phyloP scores from a whole-genome alignment of 2,888 invertebrate species.

The Alloplasta piceator region DNA sequence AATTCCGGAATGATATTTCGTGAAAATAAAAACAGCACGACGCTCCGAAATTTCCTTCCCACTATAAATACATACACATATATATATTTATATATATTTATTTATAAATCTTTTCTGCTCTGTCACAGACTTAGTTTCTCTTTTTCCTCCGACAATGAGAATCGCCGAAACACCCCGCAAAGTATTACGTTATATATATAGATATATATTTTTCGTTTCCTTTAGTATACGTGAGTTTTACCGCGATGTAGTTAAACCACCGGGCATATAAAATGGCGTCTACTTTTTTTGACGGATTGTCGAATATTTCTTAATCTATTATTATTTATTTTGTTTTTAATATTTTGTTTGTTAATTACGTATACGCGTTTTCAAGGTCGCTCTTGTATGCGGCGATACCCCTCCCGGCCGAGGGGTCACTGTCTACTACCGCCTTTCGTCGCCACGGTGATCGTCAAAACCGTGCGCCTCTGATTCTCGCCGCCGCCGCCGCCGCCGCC shows the following conservation, averaged over 20 bases:
- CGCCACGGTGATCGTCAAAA: conserved; percentile 64
- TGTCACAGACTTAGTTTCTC: background rate
- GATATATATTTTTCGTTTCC: background rate
- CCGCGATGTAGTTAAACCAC: conserved; percentile 54
- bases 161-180: background rate
- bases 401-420: conserved; percentile 68
- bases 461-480: conserved; percentile 45
- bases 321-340: conserved; percentile 25
- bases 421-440: conserved; percentile 62
- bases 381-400: conserved; percentile 66
- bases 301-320: conserved; percentile 72
- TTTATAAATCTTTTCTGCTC: background rate
- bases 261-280: conserved; percentile 67
- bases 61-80: background rate
- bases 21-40: too few relatives aligned
- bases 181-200: conserved; percentile 34
- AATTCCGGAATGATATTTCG: conserved; percentile 37
- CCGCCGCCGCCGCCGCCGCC: conserved; percentile 51
- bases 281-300: conserved; percentile 79
- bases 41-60: conserved; percentile 17
- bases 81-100: too few relatives aligned
- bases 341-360: conserved; percentile 60
- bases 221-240: conserved; percentile 58
- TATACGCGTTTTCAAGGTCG: conserved; percentile 71
- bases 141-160: background rate